Base-by-base conservation (phyloP, 53 echinoderm and acorn worm genomes). In the Antedon mediterranea region DNA sequence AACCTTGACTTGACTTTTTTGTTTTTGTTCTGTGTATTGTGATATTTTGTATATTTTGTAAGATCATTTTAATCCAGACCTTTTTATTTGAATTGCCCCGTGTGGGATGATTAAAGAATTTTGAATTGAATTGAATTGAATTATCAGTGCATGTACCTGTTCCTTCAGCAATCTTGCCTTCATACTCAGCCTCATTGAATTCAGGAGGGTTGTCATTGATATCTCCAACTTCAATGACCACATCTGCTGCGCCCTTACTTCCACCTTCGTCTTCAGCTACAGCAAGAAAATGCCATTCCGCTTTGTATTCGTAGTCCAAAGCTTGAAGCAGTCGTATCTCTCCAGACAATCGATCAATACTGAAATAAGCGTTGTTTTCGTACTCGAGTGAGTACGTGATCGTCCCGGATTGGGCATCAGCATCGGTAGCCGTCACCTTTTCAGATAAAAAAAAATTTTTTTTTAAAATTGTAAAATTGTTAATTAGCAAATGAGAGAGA, bases 371-470 rank as follows among this genome's bases (percentile, higher is more conserved):
- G 23, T 71, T 79, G 5, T 85, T 82, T 27, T 91, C 89, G 3
- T 91, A 91, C 1, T 87, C 72, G 73, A 94, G 78, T 26, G 78
- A 80, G 80, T 90, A 97, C 3, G 43, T 73, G 31, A 92, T 72
- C 28, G 23, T 72, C 34, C 71, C 84, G 27, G 78, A 80, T 32
- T 72, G 74, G 6, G 81, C 75, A n/a, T 97, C 97, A 42, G 92
- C 91, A 78, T 97, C 97, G 4, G 9, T 75, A 3, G 97, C 97
- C 32, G n/a, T 20, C 1, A 95, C 95, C 95, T 95, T 74, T 4
- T n/a, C n/a, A n/a, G n/a, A n/a, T n/a, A n/a, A n/a, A n/a, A n/a
- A n/a, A n/a, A n/a, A n/a, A n/a, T n/a, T n/a, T n/a, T n/a, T n/a
- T n/a, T n/a, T n/a, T n/a, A n/a, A n/a, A n/a, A n/a, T n/a, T n/a